phyloP scores from a whole-genome alignment of 2,113 vertebrate genomes.

The Osmerus eperlanus region DNA sequence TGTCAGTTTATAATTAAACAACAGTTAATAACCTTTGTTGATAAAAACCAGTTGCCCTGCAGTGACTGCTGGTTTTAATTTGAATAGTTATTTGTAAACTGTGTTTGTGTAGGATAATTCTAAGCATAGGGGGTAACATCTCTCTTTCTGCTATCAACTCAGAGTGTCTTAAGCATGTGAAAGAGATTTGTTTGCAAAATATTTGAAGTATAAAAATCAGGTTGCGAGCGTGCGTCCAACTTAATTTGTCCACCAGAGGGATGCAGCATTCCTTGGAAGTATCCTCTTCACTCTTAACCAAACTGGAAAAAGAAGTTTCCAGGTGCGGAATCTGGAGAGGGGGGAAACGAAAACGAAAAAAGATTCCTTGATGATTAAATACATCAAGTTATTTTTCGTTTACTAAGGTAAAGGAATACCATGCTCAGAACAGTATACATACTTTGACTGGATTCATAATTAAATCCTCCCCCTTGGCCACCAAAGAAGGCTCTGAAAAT shows the following conservation, averaged over 20 bases:
- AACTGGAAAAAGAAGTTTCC: conserved; percentile 98
- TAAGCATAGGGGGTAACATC: neutral
- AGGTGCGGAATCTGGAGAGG: conserved; percentile 80
- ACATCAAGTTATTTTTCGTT: neutral
- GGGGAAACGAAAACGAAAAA: neutral
- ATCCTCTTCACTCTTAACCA: conserved; percentile 72
- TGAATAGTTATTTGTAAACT: conserved; percentile 27
- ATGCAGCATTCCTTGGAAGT: neutral
- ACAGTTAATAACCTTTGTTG: neutral
- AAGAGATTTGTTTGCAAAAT: conserved; percentile 72
- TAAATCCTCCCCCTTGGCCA: conserved; percentile 84
- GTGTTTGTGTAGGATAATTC: neutral
- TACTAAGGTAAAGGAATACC: neutral
- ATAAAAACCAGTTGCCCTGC: neutral
- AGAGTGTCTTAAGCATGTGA: conserved; percentile 28
- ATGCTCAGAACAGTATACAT: neutral
- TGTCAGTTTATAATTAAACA: neutral
- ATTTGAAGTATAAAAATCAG: conserved; percentile 67
- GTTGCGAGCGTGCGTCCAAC: conserved; percentile 42
- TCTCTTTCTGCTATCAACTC: conserved; percentile 50
- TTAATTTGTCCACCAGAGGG: conserved; percentile 41
- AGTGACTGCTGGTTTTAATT: conserved; percentile 23
- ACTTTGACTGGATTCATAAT: conserved; percentile 83
- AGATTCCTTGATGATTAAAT: neutral
- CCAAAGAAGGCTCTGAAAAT: conserved; percentile 98